Base-by-base conservation (phyloP, 2,113 vertebrate genomes). In the Hypocryptadius cinnamomeus region DNA sequence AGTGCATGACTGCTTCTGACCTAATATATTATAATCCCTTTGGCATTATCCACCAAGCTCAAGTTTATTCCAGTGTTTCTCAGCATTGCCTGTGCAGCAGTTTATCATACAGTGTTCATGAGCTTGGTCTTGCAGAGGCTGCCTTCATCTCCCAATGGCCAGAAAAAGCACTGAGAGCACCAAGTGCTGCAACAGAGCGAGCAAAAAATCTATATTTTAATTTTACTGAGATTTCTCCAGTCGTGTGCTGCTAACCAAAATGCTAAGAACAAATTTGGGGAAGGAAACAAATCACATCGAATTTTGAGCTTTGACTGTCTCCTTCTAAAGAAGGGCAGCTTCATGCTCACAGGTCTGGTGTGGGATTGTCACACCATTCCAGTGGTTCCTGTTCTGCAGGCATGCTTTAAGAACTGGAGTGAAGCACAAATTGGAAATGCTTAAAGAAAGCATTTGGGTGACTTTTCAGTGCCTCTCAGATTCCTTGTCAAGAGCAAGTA, bases 31-130 rank as follows among this genome's bases (percentile, higher is more conserved):
- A 22, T 45, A 65, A 70, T 79, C 79, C 23, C 61, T 79, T 83
- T 22, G 40, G 61, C 68, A 40, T 77, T 80, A 74, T 39, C 54
- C 65, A 42, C 69, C 60, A 72, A 92, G 68, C 27, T 63, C 42
- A 50, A 35, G 60, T 84, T 86, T 79, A 79, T 92, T 61, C 40
- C 70, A 28, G 51, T 69, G 54, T 82, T 92, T 85, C 51, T 89
- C 63, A 54, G 59, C 50, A 13, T 25, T 72, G 72, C 27, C 9
- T 77, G 54, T 91, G 77, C 70, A 90, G 83, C 56, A 64, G 60
- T 84, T 89, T 54, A 18, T 93, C 42, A 54, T 6, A 12, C 13
- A 22, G 47, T 31, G 60, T 37, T 88, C 44, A 24, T 56, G 61
- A 80, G 44, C 6, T 1, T 24, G 70, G 30, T 64, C 47, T 57